These are phyloP conservation scores for Meta bourneti DNA, from an alignment of 2,888 invertebrate species.

Conservation along the genomic window DNA sequence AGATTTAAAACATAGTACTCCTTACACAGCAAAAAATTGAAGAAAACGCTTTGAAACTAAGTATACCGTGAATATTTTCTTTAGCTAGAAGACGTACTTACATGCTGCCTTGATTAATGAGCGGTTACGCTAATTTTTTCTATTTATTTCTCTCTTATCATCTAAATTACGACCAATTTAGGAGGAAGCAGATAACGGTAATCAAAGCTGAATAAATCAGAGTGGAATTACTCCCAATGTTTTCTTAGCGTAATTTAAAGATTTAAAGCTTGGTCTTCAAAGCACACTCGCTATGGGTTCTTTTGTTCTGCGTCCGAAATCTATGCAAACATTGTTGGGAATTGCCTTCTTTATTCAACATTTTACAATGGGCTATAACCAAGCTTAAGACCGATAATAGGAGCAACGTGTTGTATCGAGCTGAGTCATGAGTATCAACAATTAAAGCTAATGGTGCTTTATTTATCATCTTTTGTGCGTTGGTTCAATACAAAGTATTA, in stretches of 20 bases:
- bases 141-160: conserved; percentile 30
- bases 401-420: neutral
- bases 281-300: neutral
- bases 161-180: conserved; percentile 49
- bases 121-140: conserved; percentile 25
- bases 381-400: neutral
- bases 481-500: too few species aligned
- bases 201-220: conserved; percentile 21
- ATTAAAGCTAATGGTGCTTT: neutral
- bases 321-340: conserved; percentile 22
- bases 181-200: conserved; percentile 19
- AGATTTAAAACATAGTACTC: conserved; percentile 6
- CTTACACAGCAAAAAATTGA: neutral
- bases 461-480: neutral
- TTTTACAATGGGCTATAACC: neutral
- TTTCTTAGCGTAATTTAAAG: conserved; percentile 43
- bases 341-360: neutral
- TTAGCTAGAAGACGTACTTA: neutral
- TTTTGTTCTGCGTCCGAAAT: neutral
- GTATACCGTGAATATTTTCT: neutral
- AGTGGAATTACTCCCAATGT: conserved; percentile 6
- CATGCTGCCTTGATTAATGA: conserved; percentile 29
- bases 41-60: neutral
- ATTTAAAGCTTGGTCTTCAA: conserved; percentile 26
- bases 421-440: neutral